Conservation (phyloP, 2,888 invertebrate species). For the Hirtodrosophila confusa region DNA sequence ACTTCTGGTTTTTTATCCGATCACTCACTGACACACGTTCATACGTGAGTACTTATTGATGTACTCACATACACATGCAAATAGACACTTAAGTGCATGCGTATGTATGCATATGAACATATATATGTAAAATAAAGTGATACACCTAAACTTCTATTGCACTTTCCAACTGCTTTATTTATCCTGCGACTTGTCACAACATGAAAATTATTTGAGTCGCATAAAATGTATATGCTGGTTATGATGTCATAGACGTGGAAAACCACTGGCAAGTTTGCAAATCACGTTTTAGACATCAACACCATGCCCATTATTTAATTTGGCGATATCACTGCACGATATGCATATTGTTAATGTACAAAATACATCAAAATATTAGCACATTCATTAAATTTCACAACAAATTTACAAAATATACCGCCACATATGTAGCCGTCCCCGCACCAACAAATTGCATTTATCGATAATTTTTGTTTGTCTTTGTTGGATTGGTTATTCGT, state of each 20-base stretch:
- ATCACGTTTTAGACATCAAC: slow-evolving; percentile 26
- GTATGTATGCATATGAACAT: slow-evolving; percentile 26
- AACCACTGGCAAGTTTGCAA: slow-evolving; percentile 37
- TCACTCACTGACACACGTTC: slow-evolving; percentile 46
- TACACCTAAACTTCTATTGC: slow-evolving; percentile 16
- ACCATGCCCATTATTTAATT: slow-evolving; percentile 10
- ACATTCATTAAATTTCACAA: slow-evolving; percentile 59
- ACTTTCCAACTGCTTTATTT: slow-evolving; percentile 24
- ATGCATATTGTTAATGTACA: slow-evolving; percentile 11
- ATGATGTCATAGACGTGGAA: slow-evolving; percentile 70
- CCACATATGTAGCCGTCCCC: slow-evolving; percentile 58
- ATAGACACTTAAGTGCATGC: slow-evolving; percentile 33
- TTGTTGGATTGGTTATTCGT: slow-evolving; percentile 27
- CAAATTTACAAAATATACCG: slow-evolving; percentile 62
- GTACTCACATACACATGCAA: slow-evolving; percentile 53
- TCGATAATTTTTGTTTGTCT: slow-evolving; percentile 47
- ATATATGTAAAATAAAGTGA: slow-evolving; percentile 20
- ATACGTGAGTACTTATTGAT: slow-evolving; percentile 44
- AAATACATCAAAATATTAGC: slow-evolving; percentile 30
- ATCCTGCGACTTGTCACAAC: slow-evolving; percentile 41
- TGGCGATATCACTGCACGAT: slow-evolving; percentile 11
- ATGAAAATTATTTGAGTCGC: slow-evolving; percentile 49
- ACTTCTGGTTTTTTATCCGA: slow-evolving; percentile 61
- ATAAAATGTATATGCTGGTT: slow-evolving; percentile 60
- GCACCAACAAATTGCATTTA: slow-evolving; percentile 46